These are phyloP conservation scores for Mycogona germanica DNA, from an alignment of 2,888 invertebrate species.

Conservation along the genomic window DNA sequence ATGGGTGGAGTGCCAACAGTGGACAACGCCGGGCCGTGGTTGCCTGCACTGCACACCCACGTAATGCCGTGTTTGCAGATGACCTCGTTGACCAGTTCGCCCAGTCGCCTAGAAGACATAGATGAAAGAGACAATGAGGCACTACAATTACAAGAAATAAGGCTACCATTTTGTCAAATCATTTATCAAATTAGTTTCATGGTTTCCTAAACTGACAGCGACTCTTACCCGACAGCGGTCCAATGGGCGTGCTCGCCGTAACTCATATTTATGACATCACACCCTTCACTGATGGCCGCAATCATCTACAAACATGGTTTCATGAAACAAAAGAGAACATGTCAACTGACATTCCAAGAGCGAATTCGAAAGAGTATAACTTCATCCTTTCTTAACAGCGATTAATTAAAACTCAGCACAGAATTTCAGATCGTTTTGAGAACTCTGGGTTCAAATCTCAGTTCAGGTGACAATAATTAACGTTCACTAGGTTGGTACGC, in stretches of 20 bases:
- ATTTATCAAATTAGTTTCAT: conserved; percentile 8
- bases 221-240: conserved; percentile 69
- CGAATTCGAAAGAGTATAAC: not conserved
- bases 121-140: too few relatives aligned
- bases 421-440: too few relatives aligned
- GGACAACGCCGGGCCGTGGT: conserved; percentile 84
- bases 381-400: not conserved
- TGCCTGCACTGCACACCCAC: conserved; percentile 91
- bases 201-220: too few relatives aligned
- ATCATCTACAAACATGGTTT: conserved; percentile 33
- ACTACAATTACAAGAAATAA: conserved; percentile 9
- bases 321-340: not conserved
- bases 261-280: conserved; percentile 93
- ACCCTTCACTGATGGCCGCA: conserved; percentile 37
- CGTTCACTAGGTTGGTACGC: too few relatives aligned
- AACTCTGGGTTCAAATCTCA: too few relatives aligned
- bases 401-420: too few relatives aligned
- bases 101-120: conserved; percentile 52
- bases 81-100: conserved; percentile 70
- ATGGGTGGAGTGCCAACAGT: conserved; percentile 63
- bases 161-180: conserved; percentile 8
- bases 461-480: too few relatives aligned
- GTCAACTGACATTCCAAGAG: too few relatives aligned
- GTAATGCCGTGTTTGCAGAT: conserved; percentile 83
- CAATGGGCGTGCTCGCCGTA: conserved; percentile 93